phyloP scores from a whole-genome alignment of 2,888 invertebrate species.

The Trachelus iudaicus region DNA sequence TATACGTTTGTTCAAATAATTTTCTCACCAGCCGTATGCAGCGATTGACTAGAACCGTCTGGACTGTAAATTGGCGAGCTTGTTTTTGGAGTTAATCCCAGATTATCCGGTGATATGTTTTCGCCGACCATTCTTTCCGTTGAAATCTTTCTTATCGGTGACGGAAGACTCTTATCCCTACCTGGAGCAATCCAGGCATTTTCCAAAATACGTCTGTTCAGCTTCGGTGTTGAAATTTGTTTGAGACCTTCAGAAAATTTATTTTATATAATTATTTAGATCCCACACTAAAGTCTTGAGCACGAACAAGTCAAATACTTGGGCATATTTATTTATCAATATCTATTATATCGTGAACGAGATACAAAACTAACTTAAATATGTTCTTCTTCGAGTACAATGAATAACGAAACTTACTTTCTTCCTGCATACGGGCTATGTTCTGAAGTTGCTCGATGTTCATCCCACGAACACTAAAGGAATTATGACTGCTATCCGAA shows the following conservation, averaged over 20 bases:
- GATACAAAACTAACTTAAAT: neutral
- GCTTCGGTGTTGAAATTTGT: slow-evolving; percentile 43
- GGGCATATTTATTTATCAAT: neutral
- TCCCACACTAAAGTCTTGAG: neutral
- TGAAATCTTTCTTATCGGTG: slow-evolving; percentile 53
- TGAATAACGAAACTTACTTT: slow-evolving; percentile 41
- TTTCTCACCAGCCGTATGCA: slow-evolving; percentile 16
- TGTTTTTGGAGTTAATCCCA: slow-evolving; percentile 42
- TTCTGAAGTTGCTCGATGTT: slow-evolving; percentile 50
- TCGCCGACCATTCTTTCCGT: slow-evolving; percentile 28
- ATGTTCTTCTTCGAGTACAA: neutral
- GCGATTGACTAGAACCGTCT: slow-evolving; percentile 36
- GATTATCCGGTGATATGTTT: slow-evolving; percentile 28
- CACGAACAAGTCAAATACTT: neutral
- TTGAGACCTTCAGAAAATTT: slow-evolving; percentile 34
- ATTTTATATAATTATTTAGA: neutral
- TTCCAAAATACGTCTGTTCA: slow-evolving; percentile 41
- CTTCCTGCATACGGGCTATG: slow-evolving; percentile 49
- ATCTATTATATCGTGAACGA: neutral
- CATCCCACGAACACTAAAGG: slow-evolving; percentile 47
- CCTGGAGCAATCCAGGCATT: slow-evolving; percentile 47
- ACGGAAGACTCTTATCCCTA: slow-evolving; percentile 46
- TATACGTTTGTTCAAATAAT: neutral
- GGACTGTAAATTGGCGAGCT: slow-evolving; percentile 57
- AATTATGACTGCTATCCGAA: slow-evolving; percentile 54